phyloP scores from a whole-genome alignment of 1,140 invertebrate species.

The Melipona quadrifasciata region DNA sequence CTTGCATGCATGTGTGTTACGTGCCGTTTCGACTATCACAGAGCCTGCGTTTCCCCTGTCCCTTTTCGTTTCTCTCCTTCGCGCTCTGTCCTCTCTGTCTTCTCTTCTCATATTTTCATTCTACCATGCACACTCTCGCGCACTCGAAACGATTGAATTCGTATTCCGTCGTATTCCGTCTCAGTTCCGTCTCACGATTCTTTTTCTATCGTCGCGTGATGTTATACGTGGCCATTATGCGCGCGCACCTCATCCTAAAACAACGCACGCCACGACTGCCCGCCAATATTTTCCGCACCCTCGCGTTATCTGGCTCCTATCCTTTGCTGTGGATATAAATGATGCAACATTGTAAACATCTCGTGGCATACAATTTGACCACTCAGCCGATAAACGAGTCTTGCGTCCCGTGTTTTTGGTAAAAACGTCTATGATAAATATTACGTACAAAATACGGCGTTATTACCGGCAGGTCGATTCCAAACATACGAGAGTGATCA shows the following conservation, averaged over 20 bases:
- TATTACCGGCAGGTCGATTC: conserved; percentile 30
- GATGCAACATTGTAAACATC: conserved; percentile 9
- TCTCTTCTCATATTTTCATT: neutral
- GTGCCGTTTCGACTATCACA: neutral
- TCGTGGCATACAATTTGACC: neutral
- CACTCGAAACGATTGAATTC: no score
- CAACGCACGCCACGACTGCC: conserved; percentile 23
- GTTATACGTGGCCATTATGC: conserved; percentile 64
- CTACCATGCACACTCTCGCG: neutral
- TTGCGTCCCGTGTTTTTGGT: neutral
- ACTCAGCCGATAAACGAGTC: neutral
- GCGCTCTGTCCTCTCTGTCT: neutral
- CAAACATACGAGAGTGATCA: conserved; percentile 20
- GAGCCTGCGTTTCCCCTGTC: neutral
- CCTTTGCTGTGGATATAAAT: neutral
- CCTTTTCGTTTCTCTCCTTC: neutral
- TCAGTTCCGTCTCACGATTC: neutral
- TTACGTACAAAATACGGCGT: conserved; percentile 31
- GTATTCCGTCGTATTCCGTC: neutral
- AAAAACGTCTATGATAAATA: neutral
- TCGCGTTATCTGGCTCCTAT: conserved; percentile 30
- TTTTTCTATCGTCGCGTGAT: conserved; percentile 35
- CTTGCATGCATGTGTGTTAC: no score
- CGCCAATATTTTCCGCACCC: conserved; percentile 39
- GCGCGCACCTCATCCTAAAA: conserved; percentile 59